Percentiles rank a stretch among this genome's conserved stretches.
phyloP scores from a whole-genome alignment of 2,113 vertebrate species.

The Vireo altiloquus region DNA sequence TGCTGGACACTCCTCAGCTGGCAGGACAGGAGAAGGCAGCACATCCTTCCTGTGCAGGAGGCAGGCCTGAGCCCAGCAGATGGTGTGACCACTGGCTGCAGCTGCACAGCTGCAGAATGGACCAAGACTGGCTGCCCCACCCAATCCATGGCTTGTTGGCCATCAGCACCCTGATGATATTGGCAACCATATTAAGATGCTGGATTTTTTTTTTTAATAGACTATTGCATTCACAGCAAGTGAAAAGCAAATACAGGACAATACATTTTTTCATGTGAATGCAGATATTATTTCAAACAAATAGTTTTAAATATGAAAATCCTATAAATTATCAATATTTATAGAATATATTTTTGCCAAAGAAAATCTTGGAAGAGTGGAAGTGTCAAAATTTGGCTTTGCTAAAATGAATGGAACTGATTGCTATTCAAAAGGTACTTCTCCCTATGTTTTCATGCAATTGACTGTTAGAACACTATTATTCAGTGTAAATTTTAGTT shows the following conservation, averaged over 20 bases:
- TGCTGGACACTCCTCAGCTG: neutral
- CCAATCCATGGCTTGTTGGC: neutral
- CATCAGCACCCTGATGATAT: neutral
- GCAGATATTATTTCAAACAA: constrained; percentile 25
- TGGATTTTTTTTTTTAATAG: neutral
- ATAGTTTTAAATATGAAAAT: neutral
- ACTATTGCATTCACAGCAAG: neutral
- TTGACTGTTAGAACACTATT: neutral
- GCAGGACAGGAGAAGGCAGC: neutral
- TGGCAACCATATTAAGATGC: neutral
- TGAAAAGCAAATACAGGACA: neutral
- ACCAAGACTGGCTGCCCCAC: rapidly evolving
- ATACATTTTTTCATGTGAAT: neutral
- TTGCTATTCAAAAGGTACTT: neutral
- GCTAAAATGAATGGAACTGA: neutral
- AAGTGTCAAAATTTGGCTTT: neutral
- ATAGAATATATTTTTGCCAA: neutral
- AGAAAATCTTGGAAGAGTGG: neutral
- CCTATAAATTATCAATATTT: neutral
- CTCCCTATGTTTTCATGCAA: neutral
- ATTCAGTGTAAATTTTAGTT: neutral
- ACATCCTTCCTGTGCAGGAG: neutral
- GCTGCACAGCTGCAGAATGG: rapidly evolving
- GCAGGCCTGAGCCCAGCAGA: neutral
- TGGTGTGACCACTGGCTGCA: rapidly evolving